Evolutionary conservation across 2,113 vertebrate species (phyloP).

Genomic region (Acrocephalus kingi): DNA sequence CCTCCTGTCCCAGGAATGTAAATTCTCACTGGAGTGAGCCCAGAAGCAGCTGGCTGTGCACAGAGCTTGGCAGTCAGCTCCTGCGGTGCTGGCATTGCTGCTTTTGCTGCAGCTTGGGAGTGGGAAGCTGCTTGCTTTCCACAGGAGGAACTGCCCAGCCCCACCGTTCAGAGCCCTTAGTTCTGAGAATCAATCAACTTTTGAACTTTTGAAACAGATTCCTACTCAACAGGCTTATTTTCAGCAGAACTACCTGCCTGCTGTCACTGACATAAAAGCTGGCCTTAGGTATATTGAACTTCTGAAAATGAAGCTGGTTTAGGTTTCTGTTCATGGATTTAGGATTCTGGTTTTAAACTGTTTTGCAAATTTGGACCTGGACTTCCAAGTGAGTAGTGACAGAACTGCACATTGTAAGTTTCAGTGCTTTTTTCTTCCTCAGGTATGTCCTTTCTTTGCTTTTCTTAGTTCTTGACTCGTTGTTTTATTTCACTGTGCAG

Average conservation of each 20-base stretch:
- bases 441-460: constrained; percentile 29
- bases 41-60: not conserved
- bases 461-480: constrained; percentile 36
- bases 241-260: not conserved
- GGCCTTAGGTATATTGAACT: not conserved
- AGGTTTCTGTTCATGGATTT: not conserved
- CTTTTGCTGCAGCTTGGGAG: not conserved
- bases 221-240: not conserved
- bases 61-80: not conserved
- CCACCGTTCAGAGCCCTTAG: not conserved
- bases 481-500: constrained; percentile 75
- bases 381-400: not conserved
- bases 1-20: not conserved
- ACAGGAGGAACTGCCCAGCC: not conserved
- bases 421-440: not conserved
- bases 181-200: not conserved
- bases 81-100: not conserved
- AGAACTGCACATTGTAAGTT: not conserved
- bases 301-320: not conserved
- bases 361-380: not conserved
- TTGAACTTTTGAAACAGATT: not conserved
- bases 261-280: not conserved
- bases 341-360: not conserved
- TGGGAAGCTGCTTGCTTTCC: not conserved
- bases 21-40: not conserved